Evolutionary conservation across 2,113 vertebrate genomes (phyloP), one percentile per base, ranked within the genome.

Genomic region (Colius striatus): DNA sequence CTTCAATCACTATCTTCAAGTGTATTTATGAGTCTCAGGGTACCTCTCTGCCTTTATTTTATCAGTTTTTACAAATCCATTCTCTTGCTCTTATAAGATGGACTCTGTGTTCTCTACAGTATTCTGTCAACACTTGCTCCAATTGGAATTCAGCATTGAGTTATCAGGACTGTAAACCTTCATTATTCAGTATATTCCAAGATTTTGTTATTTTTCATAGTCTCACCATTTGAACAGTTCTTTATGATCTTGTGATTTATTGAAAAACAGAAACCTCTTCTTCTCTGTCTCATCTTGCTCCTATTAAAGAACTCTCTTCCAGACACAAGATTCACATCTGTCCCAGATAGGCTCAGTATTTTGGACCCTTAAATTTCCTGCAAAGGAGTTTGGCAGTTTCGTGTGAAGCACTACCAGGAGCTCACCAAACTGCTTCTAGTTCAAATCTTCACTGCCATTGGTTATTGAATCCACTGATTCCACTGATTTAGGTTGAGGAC

Each of bases 301-400:
- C 3, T 26, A 5, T 18, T 48, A 34, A 74, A 75, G 41, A 81
- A 47, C 1, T 43, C 8, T 55, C 30, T 60, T 57, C 23, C 20
- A 27, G 18, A 43, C 9, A 27, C 5, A 38, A 48, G 20, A 48
- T 57, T 92, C 5, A 0, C 36, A 63, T 87, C 47, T 78, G 70
- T 70, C 61, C 26, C 58, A 86, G 53, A 38, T 20, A 8, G 27
- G 8, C 3, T 93, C 36, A 38, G 25, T 5, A 26, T 55, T 60
- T 65, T 2, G 2, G 30, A 43, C 36, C 17, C 20, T 95, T 95
- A 93, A 45, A 93, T 92, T 96, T 90, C 41, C 45, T 89, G 67
- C n/a, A 89, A 89, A 76, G 41, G 15, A 87, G 13, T 77, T 83
- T 95, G n/a, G 16, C 13, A 51, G 8, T 83, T 68, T 32, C 15